Evolutionary conservation across 2,888 invertebrate species (phyloP).

Genomic region (Artemia sinica): DNA sequence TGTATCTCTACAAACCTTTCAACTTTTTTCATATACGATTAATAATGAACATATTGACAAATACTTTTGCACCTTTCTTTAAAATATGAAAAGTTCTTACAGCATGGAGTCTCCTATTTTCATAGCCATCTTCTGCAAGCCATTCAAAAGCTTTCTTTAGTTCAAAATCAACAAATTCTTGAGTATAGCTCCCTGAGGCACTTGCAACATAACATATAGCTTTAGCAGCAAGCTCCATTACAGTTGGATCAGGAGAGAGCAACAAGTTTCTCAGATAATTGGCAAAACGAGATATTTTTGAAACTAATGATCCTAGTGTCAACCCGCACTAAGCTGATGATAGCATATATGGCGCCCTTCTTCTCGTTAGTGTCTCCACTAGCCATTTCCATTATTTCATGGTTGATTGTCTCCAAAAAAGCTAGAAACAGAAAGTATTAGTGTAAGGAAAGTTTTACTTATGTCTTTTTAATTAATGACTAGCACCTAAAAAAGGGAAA

Average conservation of each 20-base stretch:
- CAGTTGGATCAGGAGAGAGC: slow-evolving; percentile 73
- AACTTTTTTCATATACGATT: too few relatives aligned
- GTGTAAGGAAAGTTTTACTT: too few relatives aligned
- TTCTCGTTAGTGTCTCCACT: slow-evolving; percentile 81
- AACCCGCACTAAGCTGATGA: slow-evolving; percentile 57
- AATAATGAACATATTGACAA: too few relatives aligned
- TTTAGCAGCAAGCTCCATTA: slow-evolving; percentile 89
- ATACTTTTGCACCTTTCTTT: neutral
- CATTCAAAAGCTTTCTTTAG: slow-evolving; percentile 89
- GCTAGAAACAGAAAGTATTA: slow-evolving; percentile 40
- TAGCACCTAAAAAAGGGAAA: too few relatives aligned
- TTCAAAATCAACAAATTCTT: slow-evolving; percentile 95
- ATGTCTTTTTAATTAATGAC: too few relatives aligned
- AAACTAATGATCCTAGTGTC: slow-evolving; percentile 83
- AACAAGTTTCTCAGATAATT: slow-evolving; percentile 76
- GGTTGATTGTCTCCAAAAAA: slow-evolving; percentile 87
- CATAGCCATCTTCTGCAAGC: slow-evolving; percentile 74
- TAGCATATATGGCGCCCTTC: slow-evolving; percentile 86
- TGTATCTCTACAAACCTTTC: too few relatives aligned
- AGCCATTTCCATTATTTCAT: slow-evolving; percentile 90
- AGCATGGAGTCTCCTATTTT: slow-evolving; percentile 77
- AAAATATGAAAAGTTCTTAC: slow-evolving; percentile 34
- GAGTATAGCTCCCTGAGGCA: slow-evolving; percentile 69
- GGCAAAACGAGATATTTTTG: slow-evolving; percentile 73
- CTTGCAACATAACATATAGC: slow-evolving; percentile 43